Conservation (phyloP, 2,888 invertebrate species). For the Athalia rosae region DNA sequence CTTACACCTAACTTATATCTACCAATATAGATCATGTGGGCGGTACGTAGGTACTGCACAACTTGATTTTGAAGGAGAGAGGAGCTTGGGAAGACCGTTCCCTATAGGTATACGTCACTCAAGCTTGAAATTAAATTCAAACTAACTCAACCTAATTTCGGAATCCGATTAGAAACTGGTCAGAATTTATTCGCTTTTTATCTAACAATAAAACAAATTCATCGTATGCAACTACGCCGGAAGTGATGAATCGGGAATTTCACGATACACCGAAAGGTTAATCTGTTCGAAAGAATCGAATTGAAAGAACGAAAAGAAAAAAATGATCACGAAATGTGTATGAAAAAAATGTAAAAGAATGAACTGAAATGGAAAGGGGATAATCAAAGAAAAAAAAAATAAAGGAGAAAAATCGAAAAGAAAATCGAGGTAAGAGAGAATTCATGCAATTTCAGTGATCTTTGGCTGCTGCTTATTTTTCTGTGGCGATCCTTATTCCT, state of each 20-base stretch:
- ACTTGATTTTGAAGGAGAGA: not conserved
- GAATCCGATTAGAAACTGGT: slow-evolving; percentile 43
- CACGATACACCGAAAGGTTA: not conserved
- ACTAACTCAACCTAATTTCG: slow-evolving; percentile 50
- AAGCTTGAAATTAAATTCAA: slow-evolving; percentile 51
- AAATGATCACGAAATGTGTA: not conserved
- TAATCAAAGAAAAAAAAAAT: not conserved
- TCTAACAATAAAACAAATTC: not conserved
- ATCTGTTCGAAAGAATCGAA: no score
- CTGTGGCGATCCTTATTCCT: slow-evolving; percentile 60
- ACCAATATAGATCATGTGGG: not conserved
- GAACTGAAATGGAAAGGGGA: not conserved
- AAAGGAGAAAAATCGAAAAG: not conserved
- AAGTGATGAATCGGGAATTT: not conserved
- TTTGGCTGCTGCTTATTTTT: slow-evolving; percentile 53
- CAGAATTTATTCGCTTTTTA: slow-evolving; percentile 37
- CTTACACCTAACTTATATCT: not conserved
- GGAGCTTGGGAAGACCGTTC: slow-evolving; percentile 32
- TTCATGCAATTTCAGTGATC: slow-evolving; percentile 43
- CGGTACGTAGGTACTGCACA: not conserved
- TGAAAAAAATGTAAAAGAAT: not conserved
- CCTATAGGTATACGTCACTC: slow-evolving; percentile 30
- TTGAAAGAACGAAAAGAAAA: not conserved
- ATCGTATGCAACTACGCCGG: not conserved
- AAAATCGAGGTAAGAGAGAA: not conserved